Percentiles rank a stretch among this genome's conserved stretches.
Evolutionary conservation across 2,113 vertebrate genomes (phyloP).

Genomic region (Progne subis): DNA sequence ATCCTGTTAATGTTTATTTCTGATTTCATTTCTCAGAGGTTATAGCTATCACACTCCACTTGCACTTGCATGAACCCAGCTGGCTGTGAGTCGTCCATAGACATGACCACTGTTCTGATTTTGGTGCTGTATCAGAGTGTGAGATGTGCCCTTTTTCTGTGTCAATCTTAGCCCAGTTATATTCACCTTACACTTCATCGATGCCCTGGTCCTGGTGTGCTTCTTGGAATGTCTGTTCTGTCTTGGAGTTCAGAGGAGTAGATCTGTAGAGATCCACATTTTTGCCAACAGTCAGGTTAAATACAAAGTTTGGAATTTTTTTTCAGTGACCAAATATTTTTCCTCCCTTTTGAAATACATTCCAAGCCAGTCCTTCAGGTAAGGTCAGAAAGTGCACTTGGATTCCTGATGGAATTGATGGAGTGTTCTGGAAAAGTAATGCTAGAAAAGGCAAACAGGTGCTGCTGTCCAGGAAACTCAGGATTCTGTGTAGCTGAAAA

Average conservation of each 20-base stretch:
- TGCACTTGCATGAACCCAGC: background rate
- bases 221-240: background rate
- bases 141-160: background rate
- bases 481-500: background rate
- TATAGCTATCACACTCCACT: background rate
- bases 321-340: background rate
- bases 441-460: background rate
- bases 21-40: background rate
- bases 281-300: background rate
- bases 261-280: background rate
- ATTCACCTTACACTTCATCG: background rate
- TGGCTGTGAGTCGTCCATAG: background rate
- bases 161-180: background rate
- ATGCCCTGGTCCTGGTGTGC: background rate
- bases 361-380: background rate
- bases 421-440: background rate
- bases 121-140: background rate
- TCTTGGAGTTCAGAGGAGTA: background rate
- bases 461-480: background rate
- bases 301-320: background rate
- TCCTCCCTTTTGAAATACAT: background rate
- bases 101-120: background rate
- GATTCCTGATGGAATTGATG: background rate
- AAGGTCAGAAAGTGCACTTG: background rate
- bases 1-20: background rate